A percentile compares a stretch with the other conserved stretches of the same genome.
phyloP scores from a whole-genome alignment of 1,140 invertebrate genomes.

The Eumaeus atala region DNA sequence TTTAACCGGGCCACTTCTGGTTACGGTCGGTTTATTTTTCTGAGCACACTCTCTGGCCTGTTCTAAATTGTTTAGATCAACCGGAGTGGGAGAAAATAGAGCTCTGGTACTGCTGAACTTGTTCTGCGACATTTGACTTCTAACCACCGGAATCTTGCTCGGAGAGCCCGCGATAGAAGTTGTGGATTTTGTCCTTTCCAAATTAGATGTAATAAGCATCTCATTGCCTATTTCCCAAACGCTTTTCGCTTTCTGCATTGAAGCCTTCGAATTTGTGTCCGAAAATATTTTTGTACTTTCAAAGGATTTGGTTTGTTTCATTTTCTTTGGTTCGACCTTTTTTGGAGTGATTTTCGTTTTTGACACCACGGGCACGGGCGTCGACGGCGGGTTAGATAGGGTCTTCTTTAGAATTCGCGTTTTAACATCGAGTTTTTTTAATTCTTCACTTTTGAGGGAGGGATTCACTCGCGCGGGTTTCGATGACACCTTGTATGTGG shows the following conservation, averaged over 20 bases:
- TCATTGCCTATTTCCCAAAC: conserved; percentile 73
- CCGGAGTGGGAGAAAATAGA: conserved; percentile 73
- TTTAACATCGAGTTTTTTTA: conserved; percentile 71
- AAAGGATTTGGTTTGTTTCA: conserved; percentile 38
- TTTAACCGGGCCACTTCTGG: conserved; percentile 51
- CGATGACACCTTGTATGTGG: conserved; percentile 68
- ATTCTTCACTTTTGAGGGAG: conserved; percentile 58
- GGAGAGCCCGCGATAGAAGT: conserved; percentile 74
- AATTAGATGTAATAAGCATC: conserved; percentile 39
- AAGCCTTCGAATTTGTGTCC: conserved; percentile 50
- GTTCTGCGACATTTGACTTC: conserved; percentile 64
- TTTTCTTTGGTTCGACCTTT: conserved; percentile 52
- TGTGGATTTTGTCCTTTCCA: conserved; percentile 68
- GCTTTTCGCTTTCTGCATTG: conserved; percentile 75
- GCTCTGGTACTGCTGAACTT: conserved; percentile 68
- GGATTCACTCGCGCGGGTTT: conserved; percentile 49
- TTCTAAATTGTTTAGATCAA: conserved; percentile 72
- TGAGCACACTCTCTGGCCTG: conserved; percentile 73
- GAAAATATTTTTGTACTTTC: conserved; percentile 38
- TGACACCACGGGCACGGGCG: conserved; percentile 56
- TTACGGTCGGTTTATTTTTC: conserved; percentile 58
- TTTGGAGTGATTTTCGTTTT: conserved; percentile 62
- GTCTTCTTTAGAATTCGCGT: conserved; percentile 72
- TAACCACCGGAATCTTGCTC: conserved; percentile 76
- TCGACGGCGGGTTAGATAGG: conserved; percentile 68